Evolutionary conservation across 2,888 invertebrate genomes (phyloP).

Genomic region (Tiliacea citrago): DNA sequence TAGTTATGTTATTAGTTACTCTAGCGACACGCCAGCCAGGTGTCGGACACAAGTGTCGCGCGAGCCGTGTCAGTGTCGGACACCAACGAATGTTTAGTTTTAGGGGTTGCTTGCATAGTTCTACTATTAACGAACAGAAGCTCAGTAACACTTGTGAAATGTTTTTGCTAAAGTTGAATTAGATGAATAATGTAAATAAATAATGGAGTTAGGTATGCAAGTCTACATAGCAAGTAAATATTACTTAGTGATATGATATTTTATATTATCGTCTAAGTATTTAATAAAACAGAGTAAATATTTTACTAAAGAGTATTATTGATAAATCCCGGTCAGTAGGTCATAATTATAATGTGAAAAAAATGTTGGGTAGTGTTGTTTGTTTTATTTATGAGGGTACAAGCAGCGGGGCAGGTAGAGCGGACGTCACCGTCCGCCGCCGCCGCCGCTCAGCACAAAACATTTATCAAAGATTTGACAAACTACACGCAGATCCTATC

Average conservation of each 20-base stretch:
- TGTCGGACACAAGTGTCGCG: conserved; percentile 48
- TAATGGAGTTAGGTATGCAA: conserved; percentile 69
- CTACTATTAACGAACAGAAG: conserved; percentile 51
- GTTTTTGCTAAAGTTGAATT: conserved; percentile 64
- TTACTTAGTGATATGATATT: conserved; percentile 86
- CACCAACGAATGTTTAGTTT: conserved; percentile 59
- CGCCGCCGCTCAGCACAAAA: conserved; percentile 23
- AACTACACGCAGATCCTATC: conserved; percentile 54
- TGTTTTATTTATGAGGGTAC: conserved; percentile 72
- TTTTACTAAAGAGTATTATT: conserved; percentile 86
- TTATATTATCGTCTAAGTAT: conserved; percentile 88
- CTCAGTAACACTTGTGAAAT: conserved; percentile 64
- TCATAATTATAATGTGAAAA: conserved; percentile 68
- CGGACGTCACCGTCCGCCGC: conserved; percentile 26
- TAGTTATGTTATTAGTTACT: conserved; percentile 34
- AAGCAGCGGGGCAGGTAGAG: conserved; percentile 59
- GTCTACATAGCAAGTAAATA: conserved; percentile 79
- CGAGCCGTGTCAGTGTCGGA: conserved; percentile 48
- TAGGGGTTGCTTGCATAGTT: conserved; percentile 59
- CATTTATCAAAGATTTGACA: conserved; percentile 55
- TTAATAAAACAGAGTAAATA: conserved; percentile 88
- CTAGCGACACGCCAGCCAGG: conserved; percentile 28
- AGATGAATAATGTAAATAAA: conserved; percentile 68
- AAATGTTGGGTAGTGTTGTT: conserved; percentile 67
- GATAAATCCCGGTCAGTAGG: conserved; percentile 80